Percentiles rank a stretch among this genome's conserved stretches.
phyloP scores from a whole-genome alignment of 1,140 invertebrate species.

The Campoletis sonorensis region DNA sequence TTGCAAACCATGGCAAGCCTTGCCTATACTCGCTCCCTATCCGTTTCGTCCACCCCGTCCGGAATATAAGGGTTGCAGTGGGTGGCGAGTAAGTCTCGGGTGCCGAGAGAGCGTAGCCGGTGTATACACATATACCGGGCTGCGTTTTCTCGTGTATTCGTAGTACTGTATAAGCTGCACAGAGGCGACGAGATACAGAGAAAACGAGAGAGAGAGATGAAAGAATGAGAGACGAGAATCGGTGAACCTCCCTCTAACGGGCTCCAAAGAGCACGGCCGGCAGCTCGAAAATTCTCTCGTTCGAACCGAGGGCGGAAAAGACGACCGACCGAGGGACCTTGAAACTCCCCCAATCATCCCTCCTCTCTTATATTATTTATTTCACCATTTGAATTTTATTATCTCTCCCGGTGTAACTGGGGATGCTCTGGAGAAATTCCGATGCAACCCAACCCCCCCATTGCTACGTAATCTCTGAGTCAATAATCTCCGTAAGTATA shows the following conservation, averaged over 20 bases:
- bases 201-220: conserved; percentile 47
- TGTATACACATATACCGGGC: background rate
- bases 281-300: conserved; percentile 35
- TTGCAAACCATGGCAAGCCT: conserved; percentile 34
- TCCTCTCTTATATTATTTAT: conserved; percentile 72
- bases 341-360: conserved; percentile 55
- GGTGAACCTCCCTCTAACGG: conserved; percentile 52
- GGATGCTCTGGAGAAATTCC: conserved; percentile 30
- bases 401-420: conserved; percentile 60
- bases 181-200: conserved; percentile 42
- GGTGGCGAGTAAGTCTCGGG: conserved; percentile 66
- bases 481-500: conserved; percentile 1
- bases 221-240: conserved; percentile 15
- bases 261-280: conserved; percentile 24
- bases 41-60: conserved; percentile 57
- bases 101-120: conserved; percentile 55
- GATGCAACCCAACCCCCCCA: conserved; percentile 3
- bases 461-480: conserved; percentile 7
- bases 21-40: conserved; percentile 51
- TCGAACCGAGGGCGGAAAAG: conserved; percentile 49
- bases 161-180: conserved; percentile 18
- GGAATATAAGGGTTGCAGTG: conserved; percentile 72
- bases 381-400: conserved; percentile 77
- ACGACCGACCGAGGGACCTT: conserved; percentile 58
- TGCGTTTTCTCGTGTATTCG: conserved; percentile 34